These are phyloP conservation scores for Phalera bucephala DNA, from an alignment of 2,888 invertebrate genomes.

Conservation along the genomic window DNA sequence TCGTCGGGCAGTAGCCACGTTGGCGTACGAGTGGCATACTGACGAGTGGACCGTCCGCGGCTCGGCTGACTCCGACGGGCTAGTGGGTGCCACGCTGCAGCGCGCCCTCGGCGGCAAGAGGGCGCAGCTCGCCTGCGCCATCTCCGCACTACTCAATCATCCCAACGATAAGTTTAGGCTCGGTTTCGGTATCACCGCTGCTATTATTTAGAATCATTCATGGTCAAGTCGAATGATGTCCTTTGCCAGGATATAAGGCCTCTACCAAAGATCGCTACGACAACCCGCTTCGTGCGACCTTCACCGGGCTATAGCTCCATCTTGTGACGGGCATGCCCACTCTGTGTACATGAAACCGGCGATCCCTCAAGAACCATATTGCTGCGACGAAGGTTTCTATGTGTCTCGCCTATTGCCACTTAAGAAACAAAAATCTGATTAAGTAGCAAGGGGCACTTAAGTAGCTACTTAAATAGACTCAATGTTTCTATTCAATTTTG, in stretches of 20 bases:
- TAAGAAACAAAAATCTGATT: too few relatives aligned
- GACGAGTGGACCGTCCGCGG: conserved; percentile 68
- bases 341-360: too few relatives aligned
- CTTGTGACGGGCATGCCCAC: too few relatives aligned
- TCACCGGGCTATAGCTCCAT: too few relatives aligned
- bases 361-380: too few relatives aligned
- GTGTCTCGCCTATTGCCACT: too few relatives aligned
- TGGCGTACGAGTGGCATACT: conserved; percentile 71
- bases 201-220: conserved; percentile 43
- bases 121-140: conserved; percentile 62
- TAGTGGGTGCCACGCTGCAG: conserved; percentile 71
- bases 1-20: conserved; percentile 62
- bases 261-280: background rate
- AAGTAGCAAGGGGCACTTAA: too few relatives aligned
- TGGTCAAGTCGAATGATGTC: too few relatives aligned
- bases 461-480: too few relatives aligned
- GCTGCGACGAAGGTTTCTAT: too few relatives aligned
- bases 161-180: conserved; percentile 77
- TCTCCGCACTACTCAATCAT: conserved; percentile 74
- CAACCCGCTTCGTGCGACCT: background rate
- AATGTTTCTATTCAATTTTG: too few relatives aligned
- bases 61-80: conserved; percentile 71
- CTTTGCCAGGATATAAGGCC: too few relatives aligned
- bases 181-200: conserved; percentile 69
- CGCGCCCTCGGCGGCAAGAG: conserved; percentile 61